Base-by-base conservation (phyloP, 2,888 invertebrate genomes). In the Scaptomyza parva region DNA sequence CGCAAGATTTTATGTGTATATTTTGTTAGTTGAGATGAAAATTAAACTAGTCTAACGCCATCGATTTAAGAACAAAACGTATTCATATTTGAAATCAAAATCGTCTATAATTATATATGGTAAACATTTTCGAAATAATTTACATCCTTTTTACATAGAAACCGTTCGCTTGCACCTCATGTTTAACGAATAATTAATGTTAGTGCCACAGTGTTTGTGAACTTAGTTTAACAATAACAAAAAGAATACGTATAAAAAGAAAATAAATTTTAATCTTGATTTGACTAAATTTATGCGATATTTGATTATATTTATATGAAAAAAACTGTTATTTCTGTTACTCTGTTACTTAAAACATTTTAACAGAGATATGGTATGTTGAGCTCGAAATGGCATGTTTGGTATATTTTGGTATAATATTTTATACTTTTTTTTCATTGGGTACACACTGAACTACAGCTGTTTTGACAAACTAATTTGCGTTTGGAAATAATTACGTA, bases 161-260 rank as follows among this genome's bases (percentile, higher is more conserved):
- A 63, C 33, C 50, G 54, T 76, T 86, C 60, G 62, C 70, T 79
- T 72, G 86, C 80, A 80, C 76, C 69, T 69, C 80, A 79, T 70
- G 54, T 69, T 61, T 63, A 65, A 79, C 66, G 24, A 79, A 24
- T 20, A 47, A 64, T 52, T 86, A 83, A 78, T 67, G 48, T 76
- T 83, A 80, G 86, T 83, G 72, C 76, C 86, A 80, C 83, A 76
- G 69, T 72, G 86, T 83, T 86, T 86, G 76, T 76, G 84, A 76
- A 86, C 35, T 72, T 78, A 72, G 72, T 63, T 69, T 86, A 67
- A n/a, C n/a, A n/a, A n/a, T 72, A 67, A 39, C 14, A 79, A 72
- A 63, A 20, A 14, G 22, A 57, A 72, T 58, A 63, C 51, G 55
- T 83, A 67, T 71, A 76, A 63, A 75, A 57, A 64, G 43, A 54